A percentile compares a stretch with the other conserved stretches of the same genome.
These are phyloP conservation scores for Perca schrenkii DNA, from an alignment of 2,113 vertebrate genomes.

Conservation along the genomic window DNA sequence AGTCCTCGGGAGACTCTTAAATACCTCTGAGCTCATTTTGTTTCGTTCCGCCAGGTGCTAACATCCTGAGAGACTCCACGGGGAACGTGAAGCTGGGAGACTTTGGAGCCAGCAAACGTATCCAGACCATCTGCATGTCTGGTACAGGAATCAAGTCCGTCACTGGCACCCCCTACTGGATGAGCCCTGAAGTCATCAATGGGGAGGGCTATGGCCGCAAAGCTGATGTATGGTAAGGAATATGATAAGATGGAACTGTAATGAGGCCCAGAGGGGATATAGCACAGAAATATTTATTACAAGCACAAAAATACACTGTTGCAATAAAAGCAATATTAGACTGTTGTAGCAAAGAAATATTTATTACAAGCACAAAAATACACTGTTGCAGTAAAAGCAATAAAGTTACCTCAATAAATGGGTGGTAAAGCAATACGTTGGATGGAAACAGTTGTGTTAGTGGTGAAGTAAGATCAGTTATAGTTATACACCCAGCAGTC, in stretches of 20 bases:
- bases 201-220: slow-evolving; percentile 94
- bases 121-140: slow-evolving; percentile 96
- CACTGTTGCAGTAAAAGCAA: neutral
- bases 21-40: slow-evolving; percentile 41
- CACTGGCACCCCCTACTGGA: slow-evolving; percentile 96
- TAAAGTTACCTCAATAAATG: neutral
- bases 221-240: slow-evolving; percentile 93
- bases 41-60: slow-evolving; percentile 87
- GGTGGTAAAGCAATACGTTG: neutral
- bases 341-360: neutral
- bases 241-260: neutral
- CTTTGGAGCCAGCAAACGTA: slow-evolving; percentile 94
- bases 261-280: slow-evolving; percentile 10
- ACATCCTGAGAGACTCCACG: slow-evolving; percentile 92
- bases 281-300: slow-evolving; percentile 1
- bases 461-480: neutral
- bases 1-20: slow-evolving; percentile 38
- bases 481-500: neutral
- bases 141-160: slow-evolving; percentile 95
- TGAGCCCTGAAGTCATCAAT: slow-evolving; percentile 95
- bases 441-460: neutral
- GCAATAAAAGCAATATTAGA: neutral
- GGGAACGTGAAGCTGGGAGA: slow-evolving; percentile 95
- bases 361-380: slow-evolving; percentile 7
- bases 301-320: neutral